Evolutionary conservation across 37 sponge, comb jelly and placozoan genomes (phyloP).

Genomic region (Mnemiopsis leidyi): DNA sequence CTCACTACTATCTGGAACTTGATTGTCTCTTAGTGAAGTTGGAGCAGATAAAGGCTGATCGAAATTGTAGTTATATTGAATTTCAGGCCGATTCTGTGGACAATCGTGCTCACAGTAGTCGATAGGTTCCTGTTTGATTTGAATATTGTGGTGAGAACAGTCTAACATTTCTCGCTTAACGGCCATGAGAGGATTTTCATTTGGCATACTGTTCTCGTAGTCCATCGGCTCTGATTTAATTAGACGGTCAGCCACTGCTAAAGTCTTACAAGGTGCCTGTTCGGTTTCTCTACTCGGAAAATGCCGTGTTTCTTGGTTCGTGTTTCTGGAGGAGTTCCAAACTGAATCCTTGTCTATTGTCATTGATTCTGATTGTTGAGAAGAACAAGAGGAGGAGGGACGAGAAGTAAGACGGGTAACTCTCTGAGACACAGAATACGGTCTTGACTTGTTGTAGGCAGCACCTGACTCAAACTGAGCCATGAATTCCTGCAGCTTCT

Average conservation of each 20-base stretch:
- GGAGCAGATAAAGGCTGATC: background rate
- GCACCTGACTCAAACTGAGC: background rate
- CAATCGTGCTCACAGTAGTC: background rate
- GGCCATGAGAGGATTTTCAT: background rate
- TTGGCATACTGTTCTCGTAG: background rate
- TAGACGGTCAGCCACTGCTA: background rate
- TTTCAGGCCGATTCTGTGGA: background rate
- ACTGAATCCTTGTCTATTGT: background rate
- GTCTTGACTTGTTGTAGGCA: background rate
- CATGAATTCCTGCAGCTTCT: background rate
- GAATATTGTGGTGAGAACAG: background rate
- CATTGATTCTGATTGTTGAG: background rate
- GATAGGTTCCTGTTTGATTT: background rate
- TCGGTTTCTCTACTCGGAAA: background rate
- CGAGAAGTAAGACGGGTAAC: background rate
- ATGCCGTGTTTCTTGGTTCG: background rate
- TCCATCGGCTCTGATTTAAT: conserved; percentile 3
- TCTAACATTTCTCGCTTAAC: conserved; percentile 18
- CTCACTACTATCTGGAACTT: background rate
- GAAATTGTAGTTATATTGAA: background rate
- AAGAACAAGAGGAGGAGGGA: background rate
- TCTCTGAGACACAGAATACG: background rate
- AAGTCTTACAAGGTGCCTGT: no score
- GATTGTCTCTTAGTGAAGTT: no score
- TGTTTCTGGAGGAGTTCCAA: background rate